Evolutionary conservation across 2,888 invertebrate genomes (phyloP).

Genomic region (Taenaris catops): DNA sequence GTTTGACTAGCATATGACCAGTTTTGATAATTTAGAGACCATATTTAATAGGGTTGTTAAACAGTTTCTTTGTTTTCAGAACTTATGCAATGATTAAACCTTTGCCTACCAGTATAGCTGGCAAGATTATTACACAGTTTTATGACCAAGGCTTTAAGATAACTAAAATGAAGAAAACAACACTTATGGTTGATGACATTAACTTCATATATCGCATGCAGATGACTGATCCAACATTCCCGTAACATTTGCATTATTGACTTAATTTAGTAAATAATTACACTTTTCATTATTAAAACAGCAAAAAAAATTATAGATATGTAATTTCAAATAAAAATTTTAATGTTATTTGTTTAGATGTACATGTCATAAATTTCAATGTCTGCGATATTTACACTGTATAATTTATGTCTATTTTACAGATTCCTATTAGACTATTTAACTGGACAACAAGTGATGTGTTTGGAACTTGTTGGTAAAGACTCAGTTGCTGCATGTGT

Average conservation of each 20-base stretch:
- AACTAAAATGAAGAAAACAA: constrained; percentile 86
- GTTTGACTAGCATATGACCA: too few relatives aligned
- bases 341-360: too few relatives aligned
- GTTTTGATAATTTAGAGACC: too few relatives aligned
- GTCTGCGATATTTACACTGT: too few relatives aligned
- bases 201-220: constrained; percentile 42
- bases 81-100: constrained; percentile 91
- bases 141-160: constrained; percentile 81
- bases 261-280: too few relatives aligned
- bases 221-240: constrained; percentile 71
- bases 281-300: too few relatives aligned
- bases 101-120: constrained; percentile 82
- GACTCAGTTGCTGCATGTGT: constrained; percentile 81
- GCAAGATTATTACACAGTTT: constrained; percentile 86
- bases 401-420: too few relatives aligned
- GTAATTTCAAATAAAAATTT: too few relatives aligned
- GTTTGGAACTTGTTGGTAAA: constrained; percentile 86
- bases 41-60: too few relatives aligned
- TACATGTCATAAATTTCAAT: too few relatives aligned
- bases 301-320: too few relatives aligned
- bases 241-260: too few relatives aligned
- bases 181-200: constrained; percentile 82
- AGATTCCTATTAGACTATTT: constrained; percentile 82
- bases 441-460: constrained; percentile 84
- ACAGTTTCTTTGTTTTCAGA: constrained; percentile 54